phyloP scores from a whole-genome alignment of 2,888 invertebrate species.

The Cactoblastis cactorum region DNA sequence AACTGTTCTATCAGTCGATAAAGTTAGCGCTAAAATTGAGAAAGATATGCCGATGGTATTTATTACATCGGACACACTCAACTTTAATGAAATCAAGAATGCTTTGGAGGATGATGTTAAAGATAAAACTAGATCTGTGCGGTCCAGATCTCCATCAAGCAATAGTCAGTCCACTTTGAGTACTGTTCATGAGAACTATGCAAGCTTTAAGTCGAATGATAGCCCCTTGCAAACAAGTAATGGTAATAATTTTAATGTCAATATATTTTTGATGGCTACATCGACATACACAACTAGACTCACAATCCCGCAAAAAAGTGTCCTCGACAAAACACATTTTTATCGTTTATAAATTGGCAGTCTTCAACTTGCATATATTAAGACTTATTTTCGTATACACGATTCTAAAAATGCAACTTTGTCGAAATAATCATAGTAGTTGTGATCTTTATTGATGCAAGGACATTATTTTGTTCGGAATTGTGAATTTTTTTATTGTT shows the following conservation, averaged over 20 bases:
- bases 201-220: slow-evolving; percentile 53
- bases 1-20: slow-evolving; percentile 51
- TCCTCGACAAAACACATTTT: too few species aligned
- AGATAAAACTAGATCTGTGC: slow-evolving; percentile 29
- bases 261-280: too few species aligned
- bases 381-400: too few species aligned
- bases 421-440: too few species aligned
- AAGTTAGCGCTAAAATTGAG: slow-evolving; percentile 34
- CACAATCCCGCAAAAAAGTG: too few species aligned
- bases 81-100: slow-evolving; percentile 17
- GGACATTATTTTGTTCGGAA: too few species aligned
- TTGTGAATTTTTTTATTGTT: too few species aligned
- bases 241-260: slow-evolving; percentile 35
- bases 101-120: slow-evolving; percentile 25
- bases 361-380: too few species aligned
- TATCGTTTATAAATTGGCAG: too few species aligned
- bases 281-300: too few species aligned
- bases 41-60: slow-evolving; percentile 39
- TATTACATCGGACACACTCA: slow-evolving; percentile 32
- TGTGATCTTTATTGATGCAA: too few species aligned
- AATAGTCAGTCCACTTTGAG: slow-evolving; percentile 61
- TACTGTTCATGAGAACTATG: slow-evolving; percentile 59
- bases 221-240: slow-evolving; percentile 48
- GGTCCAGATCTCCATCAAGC: slow-evolving; percentile 59
- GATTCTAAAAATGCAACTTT: too few species aligned